Evolutionary conservation across 1,140 invertebrate species (phyloP).

Genomic region (Dysdera silvatica): DNA sequence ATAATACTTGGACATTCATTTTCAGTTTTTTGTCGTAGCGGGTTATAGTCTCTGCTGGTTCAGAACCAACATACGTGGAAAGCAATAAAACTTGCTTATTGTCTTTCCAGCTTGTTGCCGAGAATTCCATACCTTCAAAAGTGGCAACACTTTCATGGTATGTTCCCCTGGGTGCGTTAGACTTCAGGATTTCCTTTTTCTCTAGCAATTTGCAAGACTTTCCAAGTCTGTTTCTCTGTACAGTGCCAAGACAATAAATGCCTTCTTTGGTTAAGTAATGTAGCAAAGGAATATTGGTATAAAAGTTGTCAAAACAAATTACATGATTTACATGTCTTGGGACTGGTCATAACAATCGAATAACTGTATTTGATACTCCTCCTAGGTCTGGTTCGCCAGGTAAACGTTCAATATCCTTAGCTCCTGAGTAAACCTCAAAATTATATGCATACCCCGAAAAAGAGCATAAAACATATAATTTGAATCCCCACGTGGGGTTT

Average conservation of each 20-base stretch:
- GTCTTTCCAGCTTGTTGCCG: too few species aligned
- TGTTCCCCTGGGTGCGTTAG: constrained; percentile 29
- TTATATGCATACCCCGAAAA: constrained; percentile 36
- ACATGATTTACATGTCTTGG: constrained; percentile 6
- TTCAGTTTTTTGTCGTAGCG: constrained; percentile 37
- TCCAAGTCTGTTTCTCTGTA: constrained; percentile 25
- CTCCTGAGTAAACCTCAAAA: constrained; percentile 37
- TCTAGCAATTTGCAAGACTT: constrained; percentile 24
- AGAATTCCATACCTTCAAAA: too few species aligned
- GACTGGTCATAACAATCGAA: constrained; percentile 29
- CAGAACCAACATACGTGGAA: too few species aligned
- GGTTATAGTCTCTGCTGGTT: too few species aligned
- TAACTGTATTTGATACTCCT: constrained; percentile 29
- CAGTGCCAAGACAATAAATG: constrained; percentile 29
- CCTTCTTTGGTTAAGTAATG: constrained; percentile 25
- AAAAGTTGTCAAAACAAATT: constrained; percentile 38
- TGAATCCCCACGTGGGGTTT: constrained; percentile 42
- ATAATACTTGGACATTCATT: constrained; percentile 39
- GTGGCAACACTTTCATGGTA: too few species aligned
- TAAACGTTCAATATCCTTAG: too few species aligned
- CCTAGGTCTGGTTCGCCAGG: constrained; percentile 30
- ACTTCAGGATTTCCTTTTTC: constrained; percentile 23
- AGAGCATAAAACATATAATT: constrained; percentile 40
- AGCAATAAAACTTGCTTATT: too few species aligned
- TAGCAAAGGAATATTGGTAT: constrained; percentile 28